Evolutionary conservation across 2,797 vertebrate species (phyloP).

Genomic region (Lagocephalus sceleratus): DNA sequence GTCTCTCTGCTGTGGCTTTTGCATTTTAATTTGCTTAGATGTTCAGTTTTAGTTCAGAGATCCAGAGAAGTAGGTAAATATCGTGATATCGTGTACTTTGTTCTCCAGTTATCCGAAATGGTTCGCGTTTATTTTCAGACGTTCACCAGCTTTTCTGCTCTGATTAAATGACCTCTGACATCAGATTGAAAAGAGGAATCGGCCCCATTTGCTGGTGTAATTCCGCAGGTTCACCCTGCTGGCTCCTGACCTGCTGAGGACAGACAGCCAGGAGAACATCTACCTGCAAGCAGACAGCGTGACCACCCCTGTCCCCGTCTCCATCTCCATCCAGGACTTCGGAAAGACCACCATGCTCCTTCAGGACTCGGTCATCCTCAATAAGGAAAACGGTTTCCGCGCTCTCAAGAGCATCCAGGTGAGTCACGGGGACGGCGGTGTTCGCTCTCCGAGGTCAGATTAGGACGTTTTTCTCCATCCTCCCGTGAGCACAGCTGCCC

Average conservation of each 20-base stretch:
- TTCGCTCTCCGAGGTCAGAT: neutral
- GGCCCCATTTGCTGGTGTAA: neutral
- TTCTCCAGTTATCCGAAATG: neutral
- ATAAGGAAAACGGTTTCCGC: conserved; percentile 41
- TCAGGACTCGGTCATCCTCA: conserved; percentile 35
- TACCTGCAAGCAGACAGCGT: conserved; percentile 55
- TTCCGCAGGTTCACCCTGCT: conserved; percentile 65
- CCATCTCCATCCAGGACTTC: conserved; percentile 46
- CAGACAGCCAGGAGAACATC: conserved; percentile 73
- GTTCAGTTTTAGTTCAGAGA: neutral
- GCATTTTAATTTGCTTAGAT: neutral
- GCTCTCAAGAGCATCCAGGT: conserved; percentile 63
- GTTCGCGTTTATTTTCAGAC: neutral
- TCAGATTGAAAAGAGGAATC: neutral
- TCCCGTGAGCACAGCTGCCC: conserved; percentile 50
- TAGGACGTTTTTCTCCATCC: neutral
- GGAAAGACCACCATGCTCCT: neutral
- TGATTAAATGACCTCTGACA: neutral
- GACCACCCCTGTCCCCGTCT: conserved; percentile 16
- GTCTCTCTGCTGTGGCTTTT: neutral
- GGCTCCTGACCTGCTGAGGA: conserved; percentile 67
- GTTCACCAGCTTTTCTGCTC: neutral
- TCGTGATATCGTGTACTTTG: neutral
- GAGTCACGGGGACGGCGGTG: neutral
- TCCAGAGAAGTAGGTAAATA: neutral